phyloP scores from a whole-genome alignment of 2,797 vertebrate genomes.

The Artibeus lituratus region DNA sequence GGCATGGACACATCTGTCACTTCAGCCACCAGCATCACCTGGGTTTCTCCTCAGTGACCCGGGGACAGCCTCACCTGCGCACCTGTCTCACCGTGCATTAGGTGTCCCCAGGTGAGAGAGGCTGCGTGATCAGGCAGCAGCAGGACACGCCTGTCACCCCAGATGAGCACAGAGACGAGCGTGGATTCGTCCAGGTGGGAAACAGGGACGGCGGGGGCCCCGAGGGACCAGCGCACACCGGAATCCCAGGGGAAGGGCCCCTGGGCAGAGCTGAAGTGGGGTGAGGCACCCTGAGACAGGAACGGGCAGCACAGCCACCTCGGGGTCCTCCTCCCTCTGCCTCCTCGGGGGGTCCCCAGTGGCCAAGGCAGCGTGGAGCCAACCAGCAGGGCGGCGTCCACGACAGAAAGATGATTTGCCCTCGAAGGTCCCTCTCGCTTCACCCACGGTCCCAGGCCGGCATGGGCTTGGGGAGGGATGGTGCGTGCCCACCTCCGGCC shows the following conservation, averaged over 20 bases:
- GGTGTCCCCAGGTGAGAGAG: accelerated
- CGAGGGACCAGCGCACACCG: background rate
- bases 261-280: background rate
- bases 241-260: background rate
- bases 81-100: accelerated
- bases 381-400: background rate
- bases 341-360: background rate
- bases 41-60: background rate
- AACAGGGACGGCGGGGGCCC: background rate
- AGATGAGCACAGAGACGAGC: too few species aligned
- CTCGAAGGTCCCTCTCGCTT: accelerated
- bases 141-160: background rate
- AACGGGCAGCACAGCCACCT: background rate
- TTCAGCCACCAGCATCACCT: background rate
- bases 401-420: background rate
- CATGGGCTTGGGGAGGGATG: background rate
- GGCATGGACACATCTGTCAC: background rate
- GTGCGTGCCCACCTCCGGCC: background rate
- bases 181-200: background rate
- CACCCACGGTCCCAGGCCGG: background rate
- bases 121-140: accelerated
- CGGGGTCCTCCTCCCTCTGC: background rate
- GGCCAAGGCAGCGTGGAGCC: background rate
- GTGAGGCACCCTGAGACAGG: background rate
- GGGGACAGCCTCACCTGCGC: background rate